Base-by-base conservation (phyloP, 2,113 vertebrate genomes). In the Epinephelus lanceolatus region DNA sequence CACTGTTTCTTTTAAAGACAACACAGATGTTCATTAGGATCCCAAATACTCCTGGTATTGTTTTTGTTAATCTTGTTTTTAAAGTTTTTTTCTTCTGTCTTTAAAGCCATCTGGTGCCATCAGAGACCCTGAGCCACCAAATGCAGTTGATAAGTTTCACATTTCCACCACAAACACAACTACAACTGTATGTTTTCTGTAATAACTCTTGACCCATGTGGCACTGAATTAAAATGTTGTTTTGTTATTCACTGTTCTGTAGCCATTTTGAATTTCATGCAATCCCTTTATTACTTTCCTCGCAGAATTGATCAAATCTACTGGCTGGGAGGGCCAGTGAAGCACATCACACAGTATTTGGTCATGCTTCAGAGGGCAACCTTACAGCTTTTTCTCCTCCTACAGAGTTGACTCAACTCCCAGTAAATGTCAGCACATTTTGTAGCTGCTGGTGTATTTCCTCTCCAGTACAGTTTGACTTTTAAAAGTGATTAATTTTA, bases 61-160 rank as follows among this genome's bases (percentile, higher is more conserved):
- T 70, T 68, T 76, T 40, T 72, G 55, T 84, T 57, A n/a, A 11
- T 27, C 49, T 66, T 60, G 59, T 66, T 59, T 25, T 17, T 17
- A 8, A 14, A 55, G 55, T 2, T 69, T 75, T 53, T 62, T 33
- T 65, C 23, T 17, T 25, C 3, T 2, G 76, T 40, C 23, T 65
- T 74, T 70, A 40, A 53, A 78, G 25, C 77, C 75, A 86, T 86
- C 75, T 72, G 79, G 61, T 80, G 12, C 21, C 61, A 56, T 67
- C n/a, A 30, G n/a, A 74, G 42, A 81, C 21, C 7, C 57, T 1
- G 6, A 83, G 45, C 19, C 47, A 63, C 51, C 47, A 40, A 27
- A 63, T 61, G 17, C 17, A 81, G 57, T n/a, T 17, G 37, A 78
- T 40, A 14, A 13, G 70, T 79, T 76, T 78, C 25, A 53, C 23